Percentiles rank a stretch among this genome's conserved stretches.
phyloP scores from a whole-genome alignment of 2,888 invertebrate genomes.

The Calephelis perditalis region DNA sequence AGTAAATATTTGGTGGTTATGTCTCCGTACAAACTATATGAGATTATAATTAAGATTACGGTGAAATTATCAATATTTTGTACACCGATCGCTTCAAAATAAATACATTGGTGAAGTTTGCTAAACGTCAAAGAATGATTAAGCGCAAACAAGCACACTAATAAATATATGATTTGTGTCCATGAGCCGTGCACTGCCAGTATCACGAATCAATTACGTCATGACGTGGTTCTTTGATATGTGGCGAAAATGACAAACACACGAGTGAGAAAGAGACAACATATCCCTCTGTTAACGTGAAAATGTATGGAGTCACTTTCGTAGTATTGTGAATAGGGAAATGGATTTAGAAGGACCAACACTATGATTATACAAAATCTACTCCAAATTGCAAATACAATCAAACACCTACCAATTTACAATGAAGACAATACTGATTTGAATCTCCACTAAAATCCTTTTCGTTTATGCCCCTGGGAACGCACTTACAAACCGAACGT shows the following conservation, averaged over 20 bases:
- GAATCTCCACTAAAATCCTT: constrained; percentile 17
- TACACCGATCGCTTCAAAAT: constrained; percentile 23
- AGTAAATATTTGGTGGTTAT: constrained; percentile 70
- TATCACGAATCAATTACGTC: constrained; percentile 30
- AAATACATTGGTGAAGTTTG: constrained; percentile 30
- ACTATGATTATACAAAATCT: constrained; percentile 38
- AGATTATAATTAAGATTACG: constrained; percentile 51
- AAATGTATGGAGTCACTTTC: constrained; percentile 12
- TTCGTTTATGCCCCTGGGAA: constrained; percentile 11
- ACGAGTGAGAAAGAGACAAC: background rate
- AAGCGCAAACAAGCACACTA: constrained; percentile 45
- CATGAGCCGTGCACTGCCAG: constrained; percentile 51
- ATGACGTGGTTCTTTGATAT: constrained; percentile 30
- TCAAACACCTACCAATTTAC: constrained; percentile 36
- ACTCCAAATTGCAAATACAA: constrained; percentile 50
- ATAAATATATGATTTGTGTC: constrained; percentile 31
- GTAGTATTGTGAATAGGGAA: constrained; percentile 45
- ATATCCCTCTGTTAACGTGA: constrained; percentile 1
- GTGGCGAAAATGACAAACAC: constrained; percentile 26
- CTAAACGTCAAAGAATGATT: constrained; percentile 34
- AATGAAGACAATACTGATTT: constrained; percentile 13
- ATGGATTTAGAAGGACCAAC: constrained; percentile 55
- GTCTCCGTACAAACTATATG: constrained; percentile 70
- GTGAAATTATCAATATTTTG: constrained; percentile 23
- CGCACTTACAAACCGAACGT: background rate